Conservation (phyloP, 2,888 invertebrate species). For the Digitonthophagus gazella region DNA sequence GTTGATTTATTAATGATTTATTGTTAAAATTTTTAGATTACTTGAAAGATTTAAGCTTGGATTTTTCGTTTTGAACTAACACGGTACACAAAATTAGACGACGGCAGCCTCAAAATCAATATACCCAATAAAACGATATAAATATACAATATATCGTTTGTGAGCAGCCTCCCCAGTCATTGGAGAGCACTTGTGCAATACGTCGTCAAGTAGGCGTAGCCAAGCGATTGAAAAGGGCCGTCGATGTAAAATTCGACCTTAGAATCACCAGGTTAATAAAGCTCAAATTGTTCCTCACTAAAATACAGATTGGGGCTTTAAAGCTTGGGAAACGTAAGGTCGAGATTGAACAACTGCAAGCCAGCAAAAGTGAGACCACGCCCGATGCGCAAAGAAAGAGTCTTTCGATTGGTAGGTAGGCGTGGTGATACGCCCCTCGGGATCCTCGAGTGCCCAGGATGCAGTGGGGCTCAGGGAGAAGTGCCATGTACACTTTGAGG, state of each 20-base stretch:
- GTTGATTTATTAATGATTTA: no score
- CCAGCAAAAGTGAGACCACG: constrained; percentile 21
- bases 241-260: background rate
- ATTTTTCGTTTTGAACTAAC: no score
- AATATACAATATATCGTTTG: constrained; percentile 50
- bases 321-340: constrained; percentile 15
- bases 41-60: no score
- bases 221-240: constrained; percentile 29
- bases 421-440: constrained; percentile 37
- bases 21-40: no score
- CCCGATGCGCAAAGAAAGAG: constrained; percentile 21
- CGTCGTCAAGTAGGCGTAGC: constrained; percentile 40
- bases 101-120: constrained; percentile 43
- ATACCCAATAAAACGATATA: constrained; percentile 53
- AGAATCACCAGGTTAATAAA: background rate
- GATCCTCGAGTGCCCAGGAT: constrained; percentile 49
- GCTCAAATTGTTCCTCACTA: constrained; percentile 14
- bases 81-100: no score
- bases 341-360: constrained; percentile 15
- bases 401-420: constrained; percentile 31
- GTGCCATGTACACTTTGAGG: constrained; percentile 54
- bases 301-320: constrained; percentile 25
- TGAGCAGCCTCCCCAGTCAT: constrained; percentile 44
- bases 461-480: constrained; percentile 48
- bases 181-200: constrained; percentile 42